phyloP scores from a whole-genome alignment of 2,113 vertebrate species.

The Tachysurus vachellii region DNA sequence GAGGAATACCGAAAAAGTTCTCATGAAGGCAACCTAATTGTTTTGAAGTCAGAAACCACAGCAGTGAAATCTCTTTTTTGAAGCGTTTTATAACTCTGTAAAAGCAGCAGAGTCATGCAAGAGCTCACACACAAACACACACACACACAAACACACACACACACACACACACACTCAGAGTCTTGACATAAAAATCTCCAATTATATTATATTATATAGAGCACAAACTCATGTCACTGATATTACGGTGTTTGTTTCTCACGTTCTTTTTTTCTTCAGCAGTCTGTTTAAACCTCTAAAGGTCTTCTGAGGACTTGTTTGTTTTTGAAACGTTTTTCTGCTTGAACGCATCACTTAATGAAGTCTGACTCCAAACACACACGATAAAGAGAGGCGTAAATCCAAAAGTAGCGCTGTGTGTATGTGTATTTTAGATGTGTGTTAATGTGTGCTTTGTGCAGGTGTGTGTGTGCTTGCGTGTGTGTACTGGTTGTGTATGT shows the following conservation, averaged over 20 bases:
- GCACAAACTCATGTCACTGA: not conserved
- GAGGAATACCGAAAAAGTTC: not conserved
- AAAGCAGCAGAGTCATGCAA: not conserved
- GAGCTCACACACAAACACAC: not conserved
- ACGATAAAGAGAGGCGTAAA: slow-evolving; percentile 18
- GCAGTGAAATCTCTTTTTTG: slow-evolving; percentile 4
- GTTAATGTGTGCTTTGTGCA: too few species aligned
- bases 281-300: not conserved
- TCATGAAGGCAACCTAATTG: not conserved
- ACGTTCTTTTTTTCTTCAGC: not conserved
- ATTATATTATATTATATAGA: too few species aligned
- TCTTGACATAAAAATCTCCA: not conserved
- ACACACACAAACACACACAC: too few species aligned
- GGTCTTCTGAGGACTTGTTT: slow-evolving; percentile 47
- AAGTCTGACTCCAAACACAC: slow-evolving; percentile 55
- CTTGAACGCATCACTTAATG: slow-evolving; percentile 61
- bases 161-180: too few species aligned
- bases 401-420: not conserved
- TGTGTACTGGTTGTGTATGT: too few species aligned
- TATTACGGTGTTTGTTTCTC: not conserved
- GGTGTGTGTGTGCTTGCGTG: too few species aligned
- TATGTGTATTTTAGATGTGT: too few species aligned
- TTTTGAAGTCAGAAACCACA: not conserved
- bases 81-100: not conserved
- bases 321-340: slow-evolving; percentile 59